Evolutionary conservation across 2,797 vertebrate genomes (phyloP), one percentile per base, ranked within the genome.

Genomic region (Tenualosa thibaudeaui): DNA sequence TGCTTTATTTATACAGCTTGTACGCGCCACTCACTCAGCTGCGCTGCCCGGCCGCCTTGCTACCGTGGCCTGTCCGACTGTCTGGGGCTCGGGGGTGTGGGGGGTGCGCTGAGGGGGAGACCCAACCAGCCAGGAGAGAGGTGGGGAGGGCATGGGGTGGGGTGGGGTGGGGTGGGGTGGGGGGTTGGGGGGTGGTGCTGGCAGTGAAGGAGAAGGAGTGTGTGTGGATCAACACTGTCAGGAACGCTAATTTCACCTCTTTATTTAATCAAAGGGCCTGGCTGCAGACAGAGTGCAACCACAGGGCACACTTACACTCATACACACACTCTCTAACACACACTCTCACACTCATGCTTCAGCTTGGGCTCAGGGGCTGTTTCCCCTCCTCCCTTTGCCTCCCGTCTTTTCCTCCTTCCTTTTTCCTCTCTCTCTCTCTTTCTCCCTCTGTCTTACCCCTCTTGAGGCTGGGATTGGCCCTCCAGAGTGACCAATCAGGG

Each of bases 1-100:
- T 90, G 84, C 87, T 88, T 89, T 91, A 92, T 91, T 91, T 87
- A 91, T 90, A 83, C 81, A 54, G 81, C 84, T 86, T 89, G 82
- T 87, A 87, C 54, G 71, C 54, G 82, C 85, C 86, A 82, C 60
- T 87, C 84, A 46, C 81, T 40, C 37, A 3, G 68, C 37, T n/a
- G 13, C 37, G 5, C 65, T 31, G n/a, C 22, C 62, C 62, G 1
- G 7, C 8, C 1, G 7, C 46, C 46, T 49, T 8, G 49, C 81
- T 31, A 78, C 24, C 40, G 83, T 31, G 31, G 82, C 75, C 54
- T 51, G 50, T 51, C 50, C 12, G 50, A 6, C 50, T 81, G 81
- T 75, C 15, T 51, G 26, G 84, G 58, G 26, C 84, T 58, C 84
- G 56, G 81, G 86, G 84, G 82, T 78, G 86, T 31, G 31, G 31